A percentile compares a stretch with the other conserved stretches of the same genome.
phyloP scores from a whole-genome alignment of 2,797 vertebrate genomes.

The Selene dorsalis region DNA sequence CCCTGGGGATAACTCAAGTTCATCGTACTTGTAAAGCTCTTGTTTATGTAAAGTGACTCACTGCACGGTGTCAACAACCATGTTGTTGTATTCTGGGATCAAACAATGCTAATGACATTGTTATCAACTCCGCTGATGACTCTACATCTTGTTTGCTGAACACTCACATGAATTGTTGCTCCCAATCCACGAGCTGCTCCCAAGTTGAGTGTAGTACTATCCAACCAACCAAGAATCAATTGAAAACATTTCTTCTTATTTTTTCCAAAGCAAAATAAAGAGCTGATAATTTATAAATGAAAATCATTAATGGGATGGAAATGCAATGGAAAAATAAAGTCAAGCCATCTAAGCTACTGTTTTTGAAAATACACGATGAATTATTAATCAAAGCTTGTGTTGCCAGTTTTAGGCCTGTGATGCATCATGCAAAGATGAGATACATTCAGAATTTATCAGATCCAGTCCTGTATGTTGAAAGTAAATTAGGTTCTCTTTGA shows the following conservation, averaged over 20 bases:
- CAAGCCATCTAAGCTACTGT: constrained; percentile 4
- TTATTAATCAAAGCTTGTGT: constrained; percentile 64
- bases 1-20: constrained; percentile 52
- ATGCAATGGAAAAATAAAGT: constrained; percentile 11
- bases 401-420: constrained; percentile 36
- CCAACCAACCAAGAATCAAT: constrained; percentile 44
- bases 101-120: constrained; percentile 63
- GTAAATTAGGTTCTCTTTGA: constrained; percentile 46
- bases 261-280: constrained; percentile 30
- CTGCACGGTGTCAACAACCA: constrained; percentile 56
- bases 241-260: constrained; percentile 35
- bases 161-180: constrained; percentile 49
- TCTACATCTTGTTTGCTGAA: constrained; percentile 49
- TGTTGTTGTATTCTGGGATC: constrained; percentile 47
- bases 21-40: constrained; percentile 38
- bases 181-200: constrained; percentile 37
- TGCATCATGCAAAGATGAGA: constrained; percentile 40
- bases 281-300: constrained; percentile 34
- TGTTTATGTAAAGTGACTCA: constrained; percentile 66
- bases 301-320: constrained; percentile 35
- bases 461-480: constrained; percentile 22
- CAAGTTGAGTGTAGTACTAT: constrained; percentile 50
- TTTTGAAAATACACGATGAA: constrained; percentile 48
- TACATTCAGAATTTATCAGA: constrained; percentile 42
- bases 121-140: constrained; percentile 54